Percentiles rank a stretch among this genome's conserved stretches.
phyloP scores from a whole-genome alignment of 2,797 vertebrate genomes.

The Zenarchopterus dispar region DNA sequence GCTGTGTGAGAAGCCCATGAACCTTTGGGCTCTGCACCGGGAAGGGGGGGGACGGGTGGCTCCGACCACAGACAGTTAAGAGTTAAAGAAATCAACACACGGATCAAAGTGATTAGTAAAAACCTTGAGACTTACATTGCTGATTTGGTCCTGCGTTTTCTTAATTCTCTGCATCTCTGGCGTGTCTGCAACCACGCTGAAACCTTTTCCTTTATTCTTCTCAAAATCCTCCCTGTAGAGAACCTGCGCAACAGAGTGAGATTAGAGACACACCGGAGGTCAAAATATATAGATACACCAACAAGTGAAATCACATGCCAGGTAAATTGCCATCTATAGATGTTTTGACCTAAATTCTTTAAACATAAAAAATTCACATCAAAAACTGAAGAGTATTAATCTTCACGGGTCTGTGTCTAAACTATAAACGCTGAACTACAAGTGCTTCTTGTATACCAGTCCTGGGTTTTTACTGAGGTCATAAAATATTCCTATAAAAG shows the following conservation, averaged over 20 bases:
- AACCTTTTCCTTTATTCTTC: constrained; percentile 96
- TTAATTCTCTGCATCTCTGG: constrained; percentile 95
- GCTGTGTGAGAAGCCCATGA: too few species aligned
- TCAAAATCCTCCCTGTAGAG: constrained; percentile 98
- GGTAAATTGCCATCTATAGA: constrained; percentile 43
- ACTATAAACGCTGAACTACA: too few species aligned
- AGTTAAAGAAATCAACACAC: too few species aligned
- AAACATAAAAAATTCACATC: constrained; percentile 14
- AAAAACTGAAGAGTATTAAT: neutral
- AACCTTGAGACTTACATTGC: constrained; percentile 86
- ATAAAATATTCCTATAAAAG: constrained; percentile 19
- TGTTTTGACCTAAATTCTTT: constrained; percentile 34
- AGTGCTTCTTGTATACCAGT: too few species aligned
- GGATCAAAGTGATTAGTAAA: too few species aligned
- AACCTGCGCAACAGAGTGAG: constrained; percentile 79
- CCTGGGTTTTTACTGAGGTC: constrained; percentile 3
- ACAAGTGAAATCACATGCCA: neutral
- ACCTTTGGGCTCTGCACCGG: too few species aligned
- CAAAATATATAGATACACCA: neutral
- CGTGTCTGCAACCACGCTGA: constrained; percentile 93
- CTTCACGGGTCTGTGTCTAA: too few species aligned
- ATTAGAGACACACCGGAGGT: constrained; percentile 5
- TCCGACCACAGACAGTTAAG: too few species aligned
- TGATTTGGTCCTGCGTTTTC: constrained; percentile 96
- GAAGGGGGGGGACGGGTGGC: too few species aligned